These are phyloP conservation scores for Bradypodion ventrale DNA, from an alignment of 2,797 vertebrate species.

Conservation along the genomic window DNA sequence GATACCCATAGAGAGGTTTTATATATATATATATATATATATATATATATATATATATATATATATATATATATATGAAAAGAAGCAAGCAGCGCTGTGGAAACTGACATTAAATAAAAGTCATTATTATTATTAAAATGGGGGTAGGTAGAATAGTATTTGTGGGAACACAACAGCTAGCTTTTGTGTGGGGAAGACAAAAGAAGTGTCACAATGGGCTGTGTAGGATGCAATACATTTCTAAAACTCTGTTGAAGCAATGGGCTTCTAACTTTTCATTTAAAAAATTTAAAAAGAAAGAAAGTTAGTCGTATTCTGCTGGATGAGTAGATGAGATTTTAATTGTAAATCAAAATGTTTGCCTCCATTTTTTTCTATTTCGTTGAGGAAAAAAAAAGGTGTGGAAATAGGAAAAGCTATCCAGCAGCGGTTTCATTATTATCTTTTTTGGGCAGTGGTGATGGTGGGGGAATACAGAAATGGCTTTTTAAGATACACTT, in stretches of 20 bases:
- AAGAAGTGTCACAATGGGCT: neutral
- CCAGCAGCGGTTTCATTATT: conserved; percentile 34
- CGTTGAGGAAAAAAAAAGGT: neutral
- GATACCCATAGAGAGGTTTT: neutral
- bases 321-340: neutral
- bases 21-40: no score
- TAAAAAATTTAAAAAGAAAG: no score
- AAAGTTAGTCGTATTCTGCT: neutral
- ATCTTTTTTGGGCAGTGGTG: neutral
- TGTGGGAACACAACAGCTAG: neutral
- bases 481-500: conserved; percentile 49
- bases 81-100: conserved; percentile 5
- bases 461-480: conserved; percentile 41
- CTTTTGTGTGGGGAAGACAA: neutral
- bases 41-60: no score
- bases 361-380: no score
- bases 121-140: neutral
- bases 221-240: neutral
- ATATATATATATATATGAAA: no score
- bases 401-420: conserved; percentile 6
- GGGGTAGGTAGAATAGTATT: neutral
- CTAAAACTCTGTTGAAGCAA: neutral
- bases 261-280: neutral
- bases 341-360: neutral
- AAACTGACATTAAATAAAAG: conserved; percentile 11